A percentile compares a stretch with the other conserved stretches of the same genome.
These are phyloP conservation scores for Chelonus formosanus DNA, from an alignment of 2,888 invertebrate species.

Conservation along the genomic window DNA sequence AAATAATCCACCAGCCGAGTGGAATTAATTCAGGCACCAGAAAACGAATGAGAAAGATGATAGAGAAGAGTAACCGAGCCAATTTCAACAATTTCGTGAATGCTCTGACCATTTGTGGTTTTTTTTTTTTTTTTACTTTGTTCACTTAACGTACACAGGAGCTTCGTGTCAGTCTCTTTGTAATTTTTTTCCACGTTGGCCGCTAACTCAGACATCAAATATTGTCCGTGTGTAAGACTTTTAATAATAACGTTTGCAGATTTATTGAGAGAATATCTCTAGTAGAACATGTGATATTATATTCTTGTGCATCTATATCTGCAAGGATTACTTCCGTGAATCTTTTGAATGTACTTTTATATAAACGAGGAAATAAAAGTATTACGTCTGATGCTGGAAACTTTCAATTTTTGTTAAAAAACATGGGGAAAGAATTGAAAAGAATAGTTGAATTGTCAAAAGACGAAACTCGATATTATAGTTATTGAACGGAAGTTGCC, in stretches of 20 bases:
- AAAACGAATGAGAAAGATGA: conserved; percentile 23
- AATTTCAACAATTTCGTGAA: conserved; percentile 27
- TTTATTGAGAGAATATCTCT: conserved; percentile 10
- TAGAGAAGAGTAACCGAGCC: conserved; percentile 13
- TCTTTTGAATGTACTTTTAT: background rate
- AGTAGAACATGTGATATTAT: no score
- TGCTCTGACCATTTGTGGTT: conserved; percentile 24
- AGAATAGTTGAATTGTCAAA: conserved; percentile 9
- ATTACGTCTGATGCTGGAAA: no score
- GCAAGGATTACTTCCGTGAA: conserved; percentile 11
- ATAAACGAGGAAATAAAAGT: no score
- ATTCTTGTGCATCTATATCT: background rate
- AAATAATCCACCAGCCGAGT: conserved; percentile 14
- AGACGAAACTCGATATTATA: conserved; percentile 7
- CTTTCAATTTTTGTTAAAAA: background rate
- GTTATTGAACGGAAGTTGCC: conserved; percentile 14
- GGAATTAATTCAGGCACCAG: conserved; percentile 29
- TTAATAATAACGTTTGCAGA: conserved; percentile 2
- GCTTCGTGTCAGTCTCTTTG: background rate
- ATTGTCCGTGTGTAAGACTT: conserved; percentile 12
- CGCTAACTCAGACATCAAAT: conserved; percentile 14
- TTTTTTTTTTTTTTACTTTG: conserved; percentile 16
- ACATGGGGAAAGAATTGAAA: conserved; percentile 8
- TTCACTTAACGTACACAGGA: background rate
- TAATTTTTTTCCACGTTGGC: background rate